These are phyloP conservation scores for Pseudoatta argentina DNA, from an alignment of 1,140 invertebrate genomes.

Conservation along the genomic window DNA sequence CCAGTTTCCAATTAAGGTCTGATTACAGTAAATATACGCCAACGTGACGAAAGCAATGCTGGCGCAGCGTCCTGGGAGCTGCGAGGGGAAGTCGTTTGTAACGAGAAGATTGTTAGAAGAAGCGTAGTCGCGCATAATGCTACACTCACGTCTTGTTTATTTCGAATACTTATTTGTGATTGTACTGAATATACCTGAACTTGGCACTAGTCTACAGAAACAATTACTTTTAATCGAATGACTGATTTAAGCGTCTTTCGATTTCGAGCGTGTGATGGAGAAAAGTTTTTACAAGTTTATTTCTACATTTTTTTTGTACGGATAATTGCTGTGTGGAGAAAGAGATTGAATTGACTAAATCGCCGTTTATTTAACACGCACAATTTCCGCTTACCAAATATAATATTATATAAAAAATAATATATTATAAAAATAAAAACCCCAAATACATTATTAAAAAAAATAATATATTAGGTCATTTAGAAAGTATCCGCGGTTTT, in stretches of 20 bases:
- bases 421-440: too few species aligned
- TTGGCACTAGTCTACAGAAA: not conserved
- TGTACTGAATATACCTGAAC: not conserved
- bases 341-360: too few species aligned
- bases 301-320: not conserved
- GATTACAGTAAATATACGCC: constrained; percentile 69
- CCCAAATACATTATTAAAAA: too few species aligned
- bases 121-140: not conserved
- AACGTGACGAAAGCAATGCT: constrained; percentile 44
- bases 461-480: too few species aligned
- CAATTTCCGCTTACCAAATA: too few species aligned
- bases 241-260: not conserved
- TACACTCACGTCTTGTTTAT: constrained; percentile 16
- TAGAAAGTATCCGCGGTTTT: too few species aligned
- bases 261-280: not conserved
- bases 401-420: too few species aligned
- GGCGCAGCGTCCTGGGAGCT: not conserved
- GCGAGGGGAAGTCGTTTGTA: constrained; percentile 11
- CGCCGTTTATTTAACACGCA: too few species aligned
- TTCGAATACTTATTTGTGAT: not conserved
- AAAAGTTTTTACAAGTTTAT: not conserved
- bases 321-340: not conserved
- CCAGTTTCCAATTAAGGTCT: constrained; percentile 67
- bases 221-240: constrained; percentile 7
- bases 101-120: constrained; percentile 11